Evolutionary conservation across 2,797 vertebrate species (phyloP).

Genomic region (Menidia menidia): DNA sequence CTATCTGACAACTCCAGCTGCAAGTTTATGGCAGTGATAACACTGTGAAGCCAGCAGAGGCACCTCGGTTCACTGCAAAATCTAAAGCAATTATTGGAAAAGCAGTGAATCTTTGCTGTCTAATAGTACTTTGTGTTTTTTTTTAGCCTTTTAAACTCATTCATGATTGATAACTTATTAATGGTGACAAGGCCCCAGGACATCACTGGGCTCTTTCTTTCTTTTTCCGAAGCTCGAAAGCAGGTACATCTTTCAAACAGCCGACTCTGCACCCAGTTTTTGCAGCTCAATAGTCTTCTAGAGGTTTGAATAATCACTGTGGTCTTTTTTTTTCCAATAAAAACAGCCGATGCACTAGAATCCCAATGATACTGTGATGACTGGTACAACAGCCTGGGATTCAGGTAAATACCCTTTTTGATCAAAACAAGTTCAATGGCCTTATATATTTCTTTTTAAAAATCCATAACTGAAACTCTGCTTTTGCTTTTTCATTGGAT

Average conservation of each 20-base stretch:
- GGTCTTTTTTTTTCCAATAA: constrained; percentile 68
- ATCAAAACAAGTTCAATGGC: constrained; percentile 17
- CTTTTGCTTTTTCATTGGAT: constrained; percentile 32
- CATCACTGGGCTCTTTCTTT: constrained; percentile 48
- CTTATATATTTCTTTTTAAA: background rate
- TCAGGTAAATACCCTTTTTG: constrained; percentile 20
- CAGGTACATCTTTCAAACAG: constrained; percentile 72
- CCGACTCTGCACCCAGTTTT: constrained; percentile 56
- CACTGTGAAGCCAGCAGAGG: constrained; percentile 48
- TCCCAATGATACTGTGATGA: constrained; percentile 26
- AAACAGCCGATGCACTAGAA: constrained; percentile 47
- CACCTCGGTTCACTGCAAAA: constrained; percentile 51
- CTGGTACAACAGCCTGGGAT: constrained; percentile 9
- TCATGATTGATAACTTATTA: constrained; percentile 83
- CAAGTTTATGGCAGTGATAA: constrained; percentile 50
- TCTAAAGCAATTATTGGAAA: constrained; percentile 77
- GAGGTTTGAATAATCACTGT: constrained; percentile 71
- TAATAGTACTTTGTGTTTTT: constrained; percentile 82
- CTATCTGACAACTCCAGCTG: background rate
- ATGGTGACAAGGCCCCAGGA: constrained; percentile 68
- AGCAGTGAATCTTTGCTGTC: constrained; percentile 76
- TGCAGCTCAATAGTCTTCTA: constrained; percentile 69
- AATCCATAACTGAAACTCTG: constrained; percentile 13
- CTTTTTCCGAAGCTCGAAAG: constrained; percentile 59
- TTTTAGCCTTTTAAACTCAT: constrained; percentile 82